These are phyloP conservation scores for Caenorhabditis auriculariae DNA, from an alignment of 2,888 invertebrate genomes.

Conservation along the genomic window DNA sequence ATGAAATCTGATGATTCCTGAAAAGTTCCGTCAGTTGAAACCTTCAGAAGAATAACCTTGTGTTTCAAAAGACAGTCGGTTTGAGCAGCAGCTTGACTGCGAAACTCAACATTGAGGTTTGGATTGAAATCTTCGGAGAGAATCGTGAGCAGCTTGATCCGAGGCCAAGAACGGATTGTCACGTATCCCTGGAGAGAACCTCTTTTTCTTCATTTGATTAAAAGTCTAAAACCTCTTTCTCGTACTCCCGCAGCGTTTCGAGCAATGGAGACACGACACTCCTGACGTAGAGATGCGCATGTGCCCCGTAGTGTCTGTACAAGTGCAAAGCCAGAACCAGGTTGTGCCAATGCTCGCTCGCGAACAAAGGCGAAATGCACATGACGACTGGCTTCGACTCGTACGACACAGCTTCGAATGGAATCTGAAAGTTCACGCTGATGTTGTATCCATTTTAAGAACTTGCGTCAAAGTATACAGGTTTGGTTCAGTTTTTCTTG, in stretches of 20 bases:
- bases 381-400: slow-evolving; percentile 24
- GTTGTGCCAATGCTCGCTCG: slow-evolving; percentile 38
- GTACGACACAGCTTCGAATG: slow-evolving; percentile 16
- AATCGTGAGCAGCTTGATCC: slow-evolving; percentile 23
- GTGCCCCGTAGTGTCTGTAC: slow-evolving; percentile 32
- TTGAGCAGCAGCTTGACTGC: slow-evolving; percentile 40
- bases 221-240: slow-evolving; percentile 8
- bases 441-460: not conserved
- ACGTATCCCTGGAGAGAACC: slow-evolving; percentile 16
- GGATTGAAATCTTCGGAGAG: slow-evolving; percentile 34
- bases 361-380: slow-evolving; percentile 40
- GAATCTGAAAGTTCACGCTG: slow-evolving; percentile 24
- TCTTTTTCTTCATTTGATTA: not conserved
- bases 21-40: not conserved
- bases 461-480: not conserved
- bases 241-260: slow-evolving; percentile 28
- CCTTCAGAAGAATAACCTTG: slow-evolving; percentile 6
- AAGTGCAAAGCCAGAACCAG: slow-evolving; percentile 30
- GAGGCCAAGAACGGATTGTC: slow-evolving; percentile 29
- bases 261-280: slow-evolving; percentile 37
- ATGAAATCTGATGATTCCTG: slow-evolving; percentile 23
- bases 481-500: not conserved
- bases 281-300: slow-evolving; percentile 37
- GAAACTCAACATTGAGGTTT: slow-evolving; percentile 41
- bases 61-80: slow-evolving; percentile 40